A percentile compares a stretch with the other conserved stretches of the same genome.
Evolutionary conservation across 2,888 invertebrate species (phyloP).

Genomic region (Notocelia uddmanniana): DNA sequence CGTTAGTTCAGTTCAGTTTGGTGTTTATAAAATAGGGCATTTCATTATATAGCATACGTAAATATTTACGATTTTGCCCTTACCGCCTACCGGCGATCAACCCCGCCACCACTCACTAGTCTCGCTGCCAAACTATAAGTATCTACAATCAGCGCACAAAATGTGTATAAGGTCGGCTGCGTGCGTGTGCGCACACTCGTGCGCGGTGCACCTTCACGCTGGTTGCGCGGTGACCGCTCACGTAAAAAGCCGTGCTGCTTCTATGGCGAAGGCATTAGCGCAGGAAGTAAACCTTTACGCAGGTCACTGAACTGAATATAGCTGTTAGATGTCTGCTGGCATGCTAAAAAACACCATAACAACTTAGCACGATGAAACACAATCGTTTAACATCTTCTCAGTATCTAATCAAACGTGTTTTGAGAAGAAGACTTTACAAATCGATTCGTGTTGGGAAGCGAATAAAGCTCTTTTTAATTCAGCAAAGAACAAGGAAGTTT

Average conservation of each 20-base stretch:
- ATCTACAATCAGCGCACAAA: not conserved
- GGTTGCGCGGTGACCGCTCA: slow-evolving; percentile 48
- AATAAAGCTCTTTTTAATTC: slow-evolving; percentile 53
- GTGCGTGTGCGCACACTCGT: slow-evolving; percentile 10
- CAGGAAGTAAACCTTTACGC: slow-evolving; percentile 68
- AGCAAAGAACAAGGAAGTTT: slow-evolving; percentile 52
- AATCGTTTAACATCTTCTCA: slow-evolving; percentile 54
- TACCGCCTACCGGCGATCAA: not conserved
- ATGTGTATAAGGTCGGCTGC: not conserved
- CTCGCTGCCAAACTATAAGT: not conserved
- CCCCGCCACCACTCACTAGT: not conserved
- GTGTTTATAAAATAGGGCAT: too few relatives aligned
- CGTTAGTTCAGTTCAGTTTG: too few relatives aligned
- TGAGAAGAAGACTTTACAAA: slow-evolving; percentile 48
- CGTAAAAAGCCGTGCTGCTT: slow-evolving; percentile 58
- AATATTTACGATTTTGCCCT: not conserved
- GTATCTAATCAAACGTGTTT: slow-evolving; percentile 76
- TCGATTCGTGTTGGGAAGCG: slow-evolving; percentile 45
- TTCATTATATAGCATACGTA: too few relatives aligned
- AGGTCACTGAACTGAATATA: slow-evolving; percentile 70
- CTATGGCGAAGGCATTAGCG: slow-evolving; percentile 55
- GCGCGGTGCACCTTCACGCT: slow-evolving; percentile 26
- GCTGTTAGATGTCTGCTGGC: slow-evolving; percentile 59
- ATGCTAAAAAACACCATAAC: slow-evolving; percentile 54
- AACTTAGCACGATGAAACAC: slow-evolving; percentile 44